A percentile compares a stretch with the other conserved stretches of the same genome.
Evolutionary conservation across 53 echinoderm and acorn worm genomes (phyloP).

Genomic region (Echinarachnius parma): DNA sequence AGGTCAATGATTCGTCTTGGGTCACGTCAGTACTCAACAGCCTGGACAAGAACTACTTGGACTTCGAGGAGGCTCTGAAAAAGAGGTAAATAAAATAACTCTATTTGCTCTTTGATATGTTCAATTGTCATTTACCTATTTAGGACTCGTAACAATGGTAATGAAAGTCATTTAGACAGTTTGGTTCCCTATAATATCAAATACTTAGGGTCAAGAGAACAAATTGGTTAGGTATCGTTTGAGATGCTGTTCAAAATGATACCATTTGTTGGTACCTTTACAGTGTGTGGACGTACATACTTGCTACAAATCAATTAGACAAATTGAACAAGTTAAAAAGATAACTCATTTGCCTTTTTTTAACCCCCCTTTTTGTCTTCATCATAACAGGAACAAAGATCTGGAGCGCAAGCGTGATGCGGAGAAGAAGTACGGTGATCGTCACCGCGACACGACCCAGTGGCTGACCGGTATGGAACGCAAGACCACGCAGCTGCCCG

Average conservation of each 20-base stretch:
- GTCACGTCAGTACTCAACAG: conserved; percentile 79
- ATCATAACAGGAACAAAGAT: conserved; percentile 67
- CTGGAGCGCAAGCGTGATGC: conserved; percentile 83
- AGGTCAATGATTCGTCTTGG: conserved; percentile 80
- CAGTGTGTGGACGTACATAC: background rate
- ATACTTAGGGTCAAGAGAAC: too few species aligned
- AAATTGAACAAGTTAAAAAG: too few species aligned
- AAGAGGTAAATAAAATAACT: conserved; percentile 64
- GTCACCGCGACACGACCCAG: conserved; percentile 62
- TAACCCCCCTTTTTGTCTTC: conserved; percentile 1
- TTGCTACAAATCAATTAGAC: too few species aligned
- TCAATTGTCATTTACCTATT: too few species aligned
- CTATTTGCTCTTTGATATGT: too few species aligned
- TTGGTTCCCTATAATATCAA: too few species aligned
- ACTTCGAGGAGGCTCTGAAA: conserved; percentile 83
- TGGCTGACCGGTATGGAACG: conserved; percentile 89
- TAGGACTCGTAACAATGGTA: too few species aligned
- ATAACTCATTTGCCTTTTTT: too few species aligned
- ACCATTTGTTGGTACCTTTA: too few species aligned
- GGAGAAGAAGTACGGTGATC: conserved; percentile 65
- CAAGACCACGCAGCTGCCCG: conserved; percentile 69
- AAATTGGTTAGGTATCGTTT: too few species aligned
- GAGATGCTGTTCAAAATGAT: too few species aligned
- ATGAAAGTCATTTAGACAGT: too few species aligned
- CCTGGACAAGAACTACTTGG: conserved; percentile 86